phyloP scores from a whole-genome alignment of 2,113 vertebrate genomes.

The Paralichthys olivaceus region DNA sequence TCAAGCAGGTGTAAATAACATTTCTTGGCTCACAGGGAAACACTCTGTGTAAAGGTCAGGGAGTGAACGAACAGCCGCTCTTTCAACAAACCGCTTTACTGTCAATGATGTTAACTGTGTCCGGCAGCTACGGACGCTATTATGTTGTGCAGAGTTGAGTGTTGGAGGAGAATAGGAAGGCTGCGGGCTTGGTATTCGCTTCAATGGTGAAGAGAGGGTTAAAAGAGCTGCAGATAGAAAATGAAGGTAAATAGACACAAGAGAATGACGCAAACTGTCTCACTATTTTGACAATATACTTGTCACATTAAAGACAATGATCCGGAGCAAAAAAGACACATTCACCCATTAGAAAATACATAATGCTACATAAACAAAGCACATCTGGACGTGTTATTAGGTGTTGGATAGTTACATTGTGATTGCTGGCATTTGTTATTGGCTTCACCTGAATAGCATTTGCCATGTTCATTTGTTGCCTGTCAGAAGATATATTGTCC shows the following conservation, averaged over 20 bases:
- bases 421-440: not conserved
- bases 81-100: conserved; percentile 7
- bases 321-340: not conserved
- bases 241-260: not conserved
- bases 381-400: too few relatives aligned
- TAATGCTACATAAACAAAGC: not conserved
- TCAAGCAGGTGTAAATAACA: conserved; percentile 70
- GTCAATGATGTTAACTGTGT: conserved; percentile 42
- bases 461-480: too few relatives aligned
- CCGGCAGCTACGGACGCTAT: conserved; percentile 27
- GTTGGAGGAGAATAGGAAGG: not conserved
- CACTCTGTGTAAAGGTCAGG: conserved; percentile 48
- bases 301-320: not conserved
- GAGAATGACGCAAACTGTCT: not conserved
- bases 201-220: not conserved
- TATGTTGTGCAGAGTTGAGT: not conserved
- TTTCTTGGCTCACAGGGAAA: conserved; percentile 53
- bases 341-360: not conserved
- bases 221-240: not conserved
- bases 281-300: not conserved
- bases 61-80: conserved; percentile 44
- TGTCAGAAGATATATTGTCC: too few relatives aligned
- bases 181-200: not conserved
- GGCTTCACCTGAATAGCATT: too few relatives aligned
- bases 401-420: not conserved